phyloP scores from a whole-genome alignment of 2,797 vertebrate species.

The Rhadinocentrus ornatus region DNA sequence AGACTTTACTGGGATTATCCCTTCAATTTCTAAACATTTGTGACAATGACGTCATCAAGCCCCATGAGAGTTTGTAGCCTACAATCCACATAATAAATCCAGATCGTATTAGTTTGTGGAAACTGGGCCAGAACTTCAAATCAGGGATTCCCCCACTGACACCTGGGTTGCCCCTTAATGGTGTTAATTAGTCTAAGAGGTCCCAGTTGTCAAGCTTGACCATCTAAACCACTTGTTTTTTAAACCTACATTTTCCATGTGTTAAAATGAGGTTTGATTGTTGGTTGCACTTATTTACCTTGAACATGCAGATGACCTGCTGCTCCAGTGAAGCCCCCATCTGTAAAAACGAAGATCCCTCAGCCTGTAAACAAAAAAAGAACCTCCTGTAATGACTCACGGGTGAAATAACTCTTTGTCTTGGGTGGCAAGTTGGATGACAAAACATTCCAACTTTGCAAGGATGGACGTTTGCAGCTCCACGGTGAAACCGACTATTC shows the following conservation, averaged over 20 bases:
- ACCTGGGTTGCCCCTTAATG: constrained; percentile 7
- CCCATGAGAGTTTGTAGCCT: constrained; percentile 27
- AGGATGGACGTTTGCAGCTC: no score
- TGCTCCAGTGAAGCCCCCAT: constrained; percentile 96
- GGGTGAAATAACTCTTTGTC: not conserved
- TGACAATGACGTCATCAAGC: constrained; percentile 10
- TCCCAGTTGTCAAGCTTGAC: constrained; percentile 16
- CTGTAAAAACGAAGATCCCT: constrained; percentile 94
- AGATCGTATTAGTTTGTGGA: constrained; percentile 22
- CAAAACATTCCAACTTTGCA: not conserved
- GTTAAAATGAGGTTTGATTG: not conserved
- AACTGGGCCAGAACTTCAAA: constrained; percentile 21
- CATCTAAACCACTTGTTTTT: constrained; percentile 1
- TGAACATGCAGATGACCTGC: constrained; percentile 96
- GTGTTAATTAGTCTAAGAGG: constrained; percentile 28
- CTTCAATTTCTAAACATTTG: constrained; percentile 17
- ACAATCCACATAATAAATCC: constrained; percentile 25
- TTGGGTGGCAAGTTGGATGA: not conserved
- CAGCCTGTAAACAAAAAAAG: constrained; percentile 81
- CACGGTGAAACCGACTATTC: no score
- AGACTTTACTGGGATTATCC: constrained; percentile 33
- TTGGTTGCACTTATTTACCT: constrained; percentile 72
- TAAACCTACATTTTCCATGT: constrained; percentile 1
- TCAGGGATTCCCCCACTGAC: constrained; percentile 33
- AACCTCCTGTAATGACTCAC: not conserved